Evolutionary conservation across 2,888 invertebrate species (phyloP).

Genomic region (Nomada hirtipes): DNA sequence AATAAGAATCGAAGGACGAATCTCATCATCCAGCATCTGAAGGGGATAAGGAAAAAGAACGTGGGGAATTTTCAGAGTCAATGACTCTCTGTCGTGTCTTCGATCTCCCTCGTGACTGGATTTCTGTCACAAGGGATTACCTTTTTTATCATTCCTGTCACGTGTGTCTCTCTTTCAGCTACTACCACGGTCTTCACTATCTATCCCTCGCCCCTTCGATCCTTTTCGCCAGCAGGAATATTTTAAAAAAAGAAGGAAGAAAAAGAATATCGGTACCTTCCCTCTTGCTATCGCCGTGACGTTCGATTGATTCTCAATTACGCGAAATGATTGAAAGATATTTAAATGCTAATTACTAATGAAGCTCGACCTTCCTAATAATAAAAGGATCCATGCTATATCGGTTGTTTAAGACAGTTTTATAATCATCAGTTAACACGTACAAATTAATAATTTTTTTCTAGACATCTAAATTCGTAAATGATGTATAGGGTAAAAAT

Average conservation of each 20-base stretch:
- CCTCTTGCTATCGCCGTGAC: neutral
- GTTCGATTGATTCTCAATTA: constrained; percentile 25
- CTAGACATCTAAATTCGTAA: no score
- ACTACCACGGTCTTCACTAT: constrained; percentile 33
- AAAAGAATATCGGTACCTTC: constrained; percentile 1
- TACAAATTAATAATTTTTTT: no score
- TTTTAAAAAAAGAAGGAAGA: neutral
- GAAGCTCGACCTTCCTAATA: no score
- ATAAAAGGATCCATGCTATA: no score
- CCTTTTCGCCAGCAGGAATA: constrained; percentile 8
- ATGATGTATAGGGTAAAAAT: no score
- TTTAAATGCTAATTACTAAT: no score
- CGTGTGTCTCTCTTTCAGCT: constrained; percentile 72
- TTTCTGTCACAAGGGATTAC: constrained; percentile 76
- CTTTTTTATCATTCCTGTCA: constrained; percentile 81
- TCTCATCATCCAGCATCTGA: constrained; percentile 74
- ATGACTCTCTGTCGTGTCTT: constrained; percentile 72
- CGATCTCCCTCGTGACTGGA: constrained; percentile 68
- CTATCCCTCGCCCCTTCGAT: constrained; percentile 12
- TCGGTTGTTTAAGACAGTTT: no score
- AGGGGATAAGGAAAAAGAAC: constrained; percentile 69
- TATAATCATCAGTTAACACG: no score
- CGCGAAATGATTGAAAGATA: neutral
- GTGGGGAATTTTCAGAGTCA: constrained; percentile 72
- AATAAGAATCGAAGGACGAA: constrained; percentile 57